These are phyloP conservation scores for Acanthurus tractus DNA, from an alignment of 2,797 vertebrate genomes.

Conservation along the genomic window DNA sequence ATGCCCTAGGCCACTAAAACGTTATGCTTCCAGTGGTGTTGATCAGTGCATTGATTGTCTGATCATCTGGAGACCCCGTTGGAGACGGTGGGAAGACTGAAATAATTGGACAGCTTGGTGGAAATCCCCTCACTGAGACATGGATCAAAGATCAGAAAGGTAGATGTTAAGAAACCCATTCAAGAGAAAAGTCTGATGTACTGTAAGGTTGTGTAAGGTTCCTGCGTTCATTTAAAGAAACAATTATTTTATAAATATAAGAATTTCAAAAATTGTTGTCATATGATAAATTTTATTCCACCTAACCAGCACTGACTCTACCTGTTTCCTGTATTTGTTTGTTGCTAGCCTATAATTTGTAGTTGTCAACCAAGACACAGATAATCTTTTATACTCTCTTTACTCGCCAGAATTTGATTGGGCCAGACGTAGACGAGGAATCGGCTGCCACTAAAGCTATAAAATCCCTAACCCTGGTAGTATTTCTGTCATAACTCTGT, in stretches of 20 bases:
- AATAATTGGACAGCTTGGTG: conserved; percentile 71
- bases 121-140: conserved; percentile 53
- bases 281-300: neutral
- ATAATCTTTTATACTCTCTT: conserved; percentile 21
- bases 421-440: conserved; percentile 1
- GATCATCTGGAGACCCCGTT: conserved; percentile 65
- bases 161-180: conserved; percentile 26
- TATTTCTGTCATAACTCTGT: conserved; percentile 51
- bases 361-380: neutral
- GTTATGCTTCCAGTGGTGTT: conserved; percentile 49
- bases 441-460: conserved; percentile 24
- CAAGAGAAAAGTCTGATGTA: conserved; percentile 11
- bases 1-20: conserved; percentile 40
- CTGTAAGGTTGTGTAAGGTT: conserved; percentile 10
- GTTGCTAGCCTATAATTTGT: neutral
- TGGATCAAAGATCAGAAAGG: conserved; percentile 60
- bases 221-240: neutral
- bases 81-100: conserved; percentile 57
- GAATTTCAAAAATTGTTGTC: neutral
- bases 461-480: conserved; percentile 31
- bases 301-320: neutral
- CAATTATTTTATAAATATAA: neutral
- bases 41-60: conserved; percentile 70
- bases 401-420: conserved; percentile 10
- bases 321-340: neutral